Evolutionary conservation across 2,797 vertebrate species (phyloP).

Genomic region (Eleutherodactylus coqui): DNA sequence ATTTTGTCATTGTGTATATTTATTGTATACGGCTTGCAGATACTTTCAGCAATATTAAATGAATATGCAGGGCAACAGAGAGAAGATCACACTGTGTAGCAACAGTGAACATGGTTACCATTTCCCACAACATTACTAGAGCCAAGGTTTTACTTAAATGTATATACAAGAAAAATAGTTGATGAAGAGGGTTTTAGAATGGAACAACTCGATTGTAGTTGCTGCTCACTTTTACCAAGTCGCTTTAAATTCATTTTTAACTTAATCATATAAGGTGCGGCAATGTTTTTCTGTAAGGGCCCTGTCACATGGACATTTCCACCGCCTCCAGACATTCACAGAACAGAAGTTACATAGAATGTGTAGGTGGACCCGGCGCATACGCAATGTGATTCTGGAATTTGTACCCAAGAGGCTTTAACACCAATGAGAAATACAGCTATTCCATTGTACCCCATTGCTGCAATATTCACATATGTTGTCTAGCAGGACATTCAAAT

Average conservation of each 20-base stretch:
- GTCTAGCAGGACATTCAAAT: neutral
- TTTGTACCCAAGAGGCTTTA: neutral
- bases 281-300: no score
- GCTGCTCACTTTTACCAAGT: conserved; percentile 10
- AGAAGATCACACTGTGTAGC: conserved; percentile 29
- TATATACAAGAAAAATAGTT: conserved; percentile 38
- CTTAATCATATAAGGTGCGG: no score
- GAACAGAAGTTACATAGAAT: neutral
- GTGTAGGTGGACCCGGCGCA: neutral
- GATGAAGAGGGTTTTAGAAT: conserved; percentile 12
- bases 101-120: conserved; percentile 34
- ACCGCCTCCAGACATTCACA: conserved; percentile 1
- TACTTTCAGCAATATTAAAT: conserved; percentile 36
- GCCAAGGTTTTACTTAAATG: conserved; percentile 17
- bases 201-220: conserved; percentile 29
- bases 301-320: neutral
- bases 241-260: conserved; percentile 21
- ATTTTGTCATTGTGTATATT: conserved; percentile 31
- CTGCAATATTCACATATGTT: neutral
- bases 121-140: conserved; percentile 35
- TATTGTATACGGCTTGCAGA: conserved; percentile 50
- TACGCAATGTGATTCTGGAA: neutral
- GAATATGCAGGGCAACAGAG: conserved; percentile 19
- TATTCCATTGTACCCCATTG: neutral
- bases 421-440: neutral